phyloP scores from a whole-genome alignment of 2,888 invertebrate genomes.

The Scrobipalpa costella region DNA sequence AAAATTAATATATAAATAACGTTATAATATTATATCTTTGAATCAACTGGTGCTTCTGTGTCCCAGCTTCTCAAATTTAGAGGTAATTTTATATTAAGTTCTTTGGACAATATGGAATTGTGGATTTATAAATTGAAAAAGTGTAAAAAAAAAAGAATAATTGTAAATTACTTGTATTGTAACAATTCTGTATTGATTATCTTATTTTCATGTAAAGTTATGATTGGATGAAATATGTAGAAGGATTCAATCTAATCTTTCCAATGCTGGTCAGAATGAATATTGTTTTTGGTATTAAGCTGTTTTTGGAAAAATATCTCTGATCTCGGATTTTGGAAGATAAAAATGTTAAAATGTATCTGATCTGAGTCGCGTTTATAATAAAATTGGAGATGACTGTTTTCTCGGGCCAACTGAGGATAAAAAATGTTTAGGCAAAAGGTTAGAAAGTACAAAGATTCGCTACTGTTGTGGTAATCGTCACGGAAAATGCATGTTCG shows the following conservation, averaged over 20 bases:
- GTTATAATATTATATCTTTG: too few relatives aligned
- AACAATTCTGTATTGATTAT: conserved; percentile 30
- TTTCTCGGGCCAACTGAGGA: neutral
- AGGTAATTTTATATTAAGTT: conserved; percentile 36
- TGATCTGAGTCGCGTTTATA: neutral
- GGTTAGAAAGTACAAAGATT: conserved; percentile 53
- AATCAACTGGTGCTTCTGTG: conserved; percentile 30
- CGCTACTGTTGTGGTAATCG: conserved; percentile 53
- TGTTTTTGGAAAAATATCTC: neutral
- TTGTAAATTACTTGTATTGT: conserved; percentile 36
- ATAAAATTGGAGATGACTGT: neutral
- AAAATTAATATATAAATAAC: conserved; percentile 6
- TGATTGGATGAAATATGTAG: conserved; percentile 15
- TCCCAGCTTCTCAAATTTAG: conserved; percentile 24
- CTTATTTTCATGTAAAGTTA: conserved; percentile 8
- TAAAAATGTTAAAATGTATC: neutral
- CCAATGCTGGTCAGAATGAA: conserved; percentile 13
- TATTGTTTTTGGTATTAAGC: neutral
- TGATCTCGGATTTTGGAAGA: neutral
- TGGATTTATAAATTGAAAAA: conserved; percentile 63
- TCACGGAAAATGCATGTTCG: conserved; percentile 28
- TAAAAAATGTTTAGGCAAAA: neutral
- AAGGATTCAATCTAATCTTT: neutral
- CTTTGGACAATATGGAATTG: conserved; percentile 70
- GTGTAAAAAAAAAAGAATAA: conserved; percentile 62